Conservation (phyloP, 2,888 invertebrate genomes). For the Fragum fragum region DNA sequence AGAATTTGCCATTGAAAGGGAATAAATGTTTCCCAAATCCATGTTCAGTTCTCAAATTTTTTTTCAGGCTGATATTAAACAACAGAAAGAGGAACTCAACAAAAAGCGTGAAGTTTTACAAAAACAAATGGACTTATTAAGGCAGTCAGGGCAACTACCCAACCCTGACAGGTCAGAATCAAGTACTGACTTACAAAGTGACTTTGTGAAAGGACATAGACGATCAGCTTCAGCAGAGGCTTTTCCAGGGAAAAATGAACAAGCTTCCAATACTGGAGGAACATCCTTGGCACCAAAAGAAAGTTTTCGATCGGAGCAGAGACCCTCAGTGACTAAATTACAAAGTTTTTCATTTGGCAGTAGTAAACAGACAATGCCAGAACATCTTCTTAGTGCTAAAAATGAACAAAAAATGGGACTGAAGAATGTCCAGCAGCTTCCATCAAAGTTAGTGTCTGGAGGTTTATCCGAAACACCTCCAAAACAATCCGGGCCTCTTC, state of each 20-base stretch:
- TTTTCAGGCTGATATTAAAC: conserved; percentile 91
- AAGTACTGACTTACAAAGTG: conserved; percentile 46
- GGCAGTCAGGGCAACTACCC: conserved; percentile 68
- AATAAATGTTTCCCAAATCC: no score
- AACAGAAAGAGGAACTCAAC: conserved; percentile 96
- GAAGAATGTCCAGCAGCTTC: conserved; percentile 95
- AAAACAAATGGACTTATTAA: conserved; percentile 88
- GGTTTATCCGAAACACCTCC: conserved; percentile 44
- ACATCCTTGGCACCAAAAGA: conserved; percentile 39
- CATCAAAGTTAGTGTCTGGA: conserved; percentile 92
- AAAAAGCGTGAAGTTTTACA: conserved; percentile 94
- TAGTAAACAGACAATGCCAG: conserved; percentile 88
- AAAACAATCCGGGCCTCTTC: conserved; percentile 21
- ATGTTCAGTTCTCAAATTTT: conserved; percentile 5
- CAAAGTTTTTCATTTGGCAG: conserved; percentile 63
- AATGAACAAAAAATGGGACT: conserved; percentile 92
- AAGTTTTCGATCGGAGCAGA: conserved; percentile 52
- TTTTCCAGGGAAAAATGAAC: conserved; percentile 63
- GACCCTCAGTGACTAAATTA: conserved; percentile 50
- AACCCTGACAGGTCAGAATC: conserved; percentile 31
- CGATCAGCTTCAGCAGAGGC: conserved; percentile 82
- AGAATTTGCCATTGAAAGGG: no score
- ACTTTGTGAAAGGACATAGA: conserved; percentile 69
- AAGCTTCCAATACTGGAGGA: conserved; percentile 36
- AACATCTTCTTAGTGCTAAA: conserved; percentile 92